Conservation (phyloP, 64 coral and sea anemone genomes). For the Stichodactyla mertensii region DNA sequence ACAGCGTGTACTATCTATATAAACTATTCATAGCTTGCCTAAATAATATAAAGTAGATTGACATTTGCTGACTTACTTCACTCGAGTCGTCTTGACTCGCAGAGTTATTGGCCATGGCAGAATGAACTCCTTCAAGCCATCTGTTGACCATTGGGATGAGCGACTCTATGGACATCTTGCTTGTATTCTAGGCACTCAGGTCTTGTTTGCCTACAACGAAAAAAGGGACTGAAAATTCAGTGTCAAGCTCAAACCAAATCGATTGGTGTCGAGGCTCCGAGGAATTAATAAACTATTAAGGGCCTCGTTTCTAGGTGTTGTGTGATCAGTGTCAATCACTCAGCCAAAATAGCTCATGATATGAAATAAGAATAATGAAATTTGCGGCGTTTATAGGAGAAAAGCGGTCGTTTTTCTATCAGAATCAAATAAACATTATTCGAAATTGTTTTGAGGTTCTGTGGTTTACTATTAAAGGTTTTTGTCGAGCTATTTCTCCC, state of each 20-base stretch:
- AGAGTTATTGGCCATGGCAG: not conserved
- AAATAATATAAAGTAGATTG: not conserved
- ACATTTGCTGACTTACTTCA: not conserved
- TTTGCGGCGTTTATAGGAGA: no score
- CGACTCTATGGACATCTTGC: not conserved
- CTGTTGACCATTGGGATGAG: slow-evolving; percentile 19
- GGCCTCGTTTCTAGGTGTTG: not conserved
- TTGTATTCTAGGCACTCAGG: not conserved
- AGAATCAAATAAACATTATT: no score
- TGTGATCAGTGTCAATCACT: not conserved
- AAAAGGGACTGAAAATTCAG: not conserved
- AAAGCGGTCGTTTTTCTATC: no score
- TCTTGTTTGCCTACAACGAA: not conserved
- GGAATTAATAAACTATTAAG: not conserved
- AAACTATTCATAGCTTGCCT: no score
- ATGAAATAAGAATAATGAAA: not conserved
- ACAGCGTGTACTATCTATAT: no score
- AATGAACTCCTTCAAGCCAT: slow-evolving; percentile 21
- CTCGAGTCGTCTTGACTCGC: not conserved
- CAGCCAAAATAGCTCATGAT: not conserved
- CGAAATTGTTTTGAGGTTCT: no score
- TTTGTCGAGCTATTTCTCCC: no score
- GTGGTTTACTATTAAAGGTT: no score
- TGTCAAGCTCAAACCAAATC: not conserved
- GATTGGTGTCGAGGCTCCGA: not conserved